Evolutionary conservation across 2,113 vertebrate genomes (phyloP), one percentile per base, ranked within the genome.

Genomic region (Rhipidura dahli): DNA sequence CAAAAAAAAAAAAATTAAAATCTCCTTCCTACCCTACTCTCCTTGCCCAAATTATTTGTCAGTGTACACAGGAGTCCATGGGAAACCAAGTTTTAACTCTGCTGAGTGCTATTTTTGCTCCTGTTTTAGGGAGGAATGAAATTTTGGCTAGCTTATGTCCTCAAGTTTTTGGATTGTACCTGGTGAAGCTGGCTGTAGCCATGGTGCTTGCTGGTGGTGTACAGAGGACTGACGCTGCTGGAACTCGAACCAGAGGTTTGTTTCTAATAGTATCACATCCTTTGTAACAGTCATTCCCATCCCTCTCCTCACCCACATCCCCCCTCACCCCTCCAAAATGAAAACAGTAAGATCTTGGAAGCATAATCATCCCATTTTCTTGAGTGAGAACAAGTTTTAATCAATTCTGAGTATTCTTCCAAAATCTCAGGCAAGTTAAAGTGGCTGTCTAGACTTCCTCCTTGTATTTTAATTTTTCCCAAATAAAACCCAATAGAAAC

Each of bases 161-260:
- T 49, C 99, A 99, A 97, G 98, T 99, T 10, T 99, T 99, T 97
- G 99, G 99, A 27, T 98, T 99, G 98, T 99, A 99, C 94, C 97
- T 99, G 64, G 98, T 99, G 69, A 99, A 99, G 97, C 77, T 99
- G 92, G 98, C 99, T 7, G 99, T 99, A 79, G 99, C 99, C 49
- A 98, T 99, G 99, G 99, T 99, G 59, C 96, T 99, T 87, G 99
- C 99, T 70, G 99, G 99, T 44, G 99, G 99, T 8, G 99, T 99
- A 31, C 99, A 99, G 97, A 99, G 99, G 96, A 98, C 97, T n/a
- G 99, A 99, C 93, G 96, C 98, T n/a, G 97, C 98, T 77, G 99
- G 99, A 93, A 99, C 98, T 81, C 98, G 98, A 83, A 97, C 99
- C 89, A 98, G 99, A 98, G 99, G 99, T 99, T 69, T 93, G 50